Evolutionary conservation across 2,888 invertebrate genomes (phyloP), one percentile per base, ranked within the genome.

Genomic region (Chrysomela aeneicollis): DNA sequence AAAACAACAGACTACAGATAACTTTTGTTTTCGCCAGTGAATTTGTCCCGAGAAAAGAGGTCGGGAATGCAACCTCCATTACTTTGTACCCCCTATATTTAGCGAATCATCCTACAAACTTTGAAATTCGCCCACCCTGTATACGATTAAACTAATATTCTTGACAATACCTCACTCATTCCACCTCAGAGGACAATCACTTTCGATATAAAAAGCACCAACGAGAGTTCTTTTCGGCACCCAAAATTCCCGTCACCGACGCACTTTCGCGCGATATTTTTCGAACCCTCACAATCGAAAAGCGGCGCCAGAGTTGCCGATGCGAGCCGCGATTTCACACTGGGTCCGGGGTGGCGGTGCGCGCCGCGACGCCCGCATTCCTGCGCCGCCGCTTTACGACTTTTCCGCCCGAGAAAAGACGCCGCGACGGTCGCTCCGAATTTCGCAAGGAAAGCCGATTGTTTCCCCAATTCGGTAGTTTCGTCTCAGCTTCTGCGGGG

Each of bases 391-490:
- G 35, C 35, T 35, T 35, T 35, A 6, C 35, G 35, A 35, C 35
- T 35, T 35, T 35, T 35, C 35, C 35, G 35, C 35, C 35, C 35
- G 35, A 35, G 35, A 35, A 35, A 35, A 35, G 35, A 6, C 35
- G 35, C 35, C 35, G 35, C 35, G 35, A 35, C 35, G 35, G 35
- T 35, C 35, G 35, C 12, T 9, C 35, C 35, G 12, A 35, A 35
- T 35, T 35, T 35, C 26, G n/a, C 35, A 35, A 21, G 21, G 37
- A 61, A 50, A 61, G 49, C 55, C 10, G 55, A 61, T 61, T 35
- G 55, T 50, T 55, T 37, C 42, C n/a, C 37, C 53, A 50, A 61
- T 61, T 49, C 49, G 55, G 55, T 61, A 55, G 61, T 61, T 55
- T 55, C 55, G 54, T 37, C 50, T 55, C 22, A 61, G 47, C 35